phyloP scores from a whole-genome alignment of 2,797 vertebrate species.

The Epinephelus coioides region DNA sequence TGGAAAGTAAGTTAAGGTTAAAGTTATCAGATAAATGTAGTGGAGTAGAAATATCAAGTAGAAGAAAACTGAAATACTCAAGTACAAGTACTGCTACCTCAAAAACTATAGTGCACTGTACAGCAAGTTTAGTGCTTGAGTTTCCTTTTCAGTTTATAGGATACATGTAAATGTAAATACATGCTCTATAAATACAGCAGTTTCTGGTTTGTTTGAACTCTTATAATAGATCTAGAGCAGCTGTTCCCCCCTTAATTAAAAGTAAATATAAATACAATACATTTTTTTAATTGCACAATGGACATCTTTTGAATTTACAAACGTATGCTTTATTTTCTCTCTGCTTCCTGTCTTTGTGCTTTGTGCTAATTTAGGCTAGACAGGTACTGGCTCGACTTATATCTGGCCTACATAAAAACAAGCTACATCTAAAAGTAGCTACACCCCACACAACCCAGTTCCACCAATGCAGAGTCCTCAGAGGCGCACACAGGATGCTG shows the following conservation, averaged over 20 bases:
- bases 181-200: background rate
- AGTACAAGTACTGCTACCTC: background rate
- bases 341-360: background rate
- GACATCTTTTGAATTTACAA: background rate
- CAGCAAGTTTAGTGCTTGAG: no score
- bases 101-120: no score
- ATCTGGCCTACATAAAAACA: constrained; percentile 21
- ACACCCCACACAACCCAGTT: constrained; percentile 8
- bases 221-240: background rate
- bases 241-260: background rate
- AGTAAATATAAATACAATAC: background rate
- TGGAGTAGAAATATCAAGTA: background rate
- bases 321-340: background rate
- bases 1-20: background rate
- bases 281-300: no score
- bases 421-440: constrained; percentile 17
- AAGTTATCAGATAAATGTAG: no score
- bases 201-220: background rate
- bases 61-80: background rate
- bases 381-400: constrained; percentile 9
- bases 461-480: constrained; percentile 4
- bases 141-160: background rate
- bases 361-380: background rate
- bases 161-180: background rate
- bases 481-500: background rate